Conservation (phyloP, 2,888 invertebrate genomes). For the Cantharis lateralis region DNA sequence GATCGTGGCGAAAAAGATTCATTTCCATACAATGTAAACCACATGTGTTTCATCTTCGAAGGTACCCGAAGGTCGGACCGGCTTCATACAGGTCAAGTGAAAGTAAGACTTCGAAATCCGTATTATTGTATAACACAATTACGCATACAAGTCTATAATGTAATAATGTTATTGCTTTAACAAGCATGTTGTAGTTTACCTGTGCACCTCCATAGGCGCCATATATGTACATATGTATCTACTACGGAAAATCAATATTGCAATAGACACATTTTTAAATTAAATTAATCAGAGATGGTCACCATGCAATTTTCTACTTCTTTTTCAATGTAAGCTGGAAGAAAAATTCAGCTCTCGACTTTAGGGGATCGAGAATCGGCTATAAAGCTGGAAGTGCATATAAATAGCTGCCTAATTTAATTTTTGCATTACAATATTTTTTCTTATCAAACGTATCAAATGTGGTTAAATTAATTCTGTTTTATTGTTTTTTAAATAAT, state of each 20-base stretch:
- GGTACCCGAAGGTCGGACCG: slow-evolving; percentile 12
- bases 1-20: slow-evolving; percentile 8
- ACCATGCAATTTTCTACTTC: background rate
- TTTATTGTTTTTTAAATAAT: too few relatives aligned
- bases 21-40: slow-evolving; percentile 25
- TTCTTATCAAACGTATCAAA: too few relatives aligned
- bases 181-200: background rate
- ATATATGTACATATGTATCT: background rate
- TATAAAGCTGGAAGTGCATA: too few relatives aligned
- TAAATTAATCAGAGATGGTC: background rate
- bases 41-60: slow-evolving; percentile 22
- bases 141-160: slow-evolving; percentile 22
- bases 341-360: too few relatives aligned
- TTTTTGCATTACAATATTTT: too few relatives aligned
- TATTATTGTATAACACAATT: slow-evolving; percentile 23
- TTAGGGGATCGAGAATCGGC: too few relatives aligned
- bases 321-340: too few relatives aligned
- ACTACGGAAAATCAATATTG: background rate
- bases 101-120: slow-evolving; percentile 27
- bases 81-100: slow-evolving; percentile 28
- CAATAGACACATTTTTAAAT: background rate
- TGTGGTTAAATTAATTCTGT: too few relatives aligned
- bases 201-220: background rate
- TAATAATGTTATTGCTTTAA: slow-evolving; percentile 15
- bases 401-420: too few relatives aligned